A percentile compares a stretch with the other conserved stretches of the same genome.
Conservation (phyloP, 2,888 invertebrate species). For the Agrochola lychnidis region DNA sequence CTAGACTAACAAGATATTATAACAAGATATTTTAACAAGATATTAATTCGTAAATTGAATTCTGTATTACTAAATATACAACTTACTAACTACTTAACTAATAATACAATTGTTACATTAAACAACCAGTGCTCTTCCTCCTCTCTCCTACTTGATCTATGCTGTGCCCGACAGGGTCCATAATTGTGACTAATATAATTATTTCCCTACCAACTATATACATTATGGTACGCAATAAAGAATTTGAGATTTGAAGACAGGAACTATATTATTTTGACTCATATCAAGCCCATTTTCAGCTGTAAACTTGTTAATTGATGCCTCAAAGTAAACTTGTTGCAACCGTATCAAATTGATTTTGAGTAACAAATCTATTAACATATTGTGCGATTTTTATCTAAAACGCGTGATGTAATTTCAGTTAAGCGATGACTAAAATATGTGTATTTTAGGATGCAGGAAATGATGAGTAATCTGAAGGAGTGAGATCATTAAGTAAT, state of each 20-base stretch:
- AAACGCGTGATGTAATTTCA: slow-evolving; percentile 35
- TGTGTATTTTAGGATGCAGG: slow-evolving; percentile 42
- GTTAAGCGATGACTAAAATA: slow-evolving; percentile 31
- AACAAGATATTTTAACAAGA: too few species aligned
- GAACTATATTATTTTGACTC: neutral
- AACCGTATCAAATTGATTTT: neutral
- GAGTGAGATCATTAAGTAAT: slow-evolving; percentile 40
- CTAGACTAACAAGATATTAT: neutral
- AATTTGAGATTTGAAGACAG: too few species aligned
- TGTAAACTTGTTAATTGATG: slow-evolving; percentile 27
- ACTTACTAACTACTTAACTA: too few species aligned
- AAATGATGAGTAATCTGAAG: slow-evolving; percentile 18
- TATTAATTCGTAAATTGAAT: too few species aligned
- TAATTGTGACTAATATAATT: too few species aligned
- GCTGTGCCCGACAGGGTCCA: too few species aligned
- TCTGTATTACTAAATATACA: too few species aligned
- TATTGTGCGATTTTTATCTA: slow-evolving; percentile 29
- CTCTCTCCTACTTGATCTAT: too few species aligned
- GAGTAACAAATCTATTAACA: slow-evolving; percentile 9
- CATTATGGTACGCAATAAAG: too few species aligned
- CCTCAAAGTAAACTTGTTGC: slow-evolving; percentile 1
- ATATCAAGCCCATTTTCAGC: neutral
- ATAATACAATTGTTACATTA: too few species aligned
- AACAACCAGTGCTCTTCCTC: too few species aligned
- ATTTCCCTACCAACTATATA: too few species aligned